Evolutionary conservation across 2,888 invertebrate genomes (phyloP), one percentile per base, ranked within the genome.

Genomic region (Asteroscopus sphinx): DNA sequence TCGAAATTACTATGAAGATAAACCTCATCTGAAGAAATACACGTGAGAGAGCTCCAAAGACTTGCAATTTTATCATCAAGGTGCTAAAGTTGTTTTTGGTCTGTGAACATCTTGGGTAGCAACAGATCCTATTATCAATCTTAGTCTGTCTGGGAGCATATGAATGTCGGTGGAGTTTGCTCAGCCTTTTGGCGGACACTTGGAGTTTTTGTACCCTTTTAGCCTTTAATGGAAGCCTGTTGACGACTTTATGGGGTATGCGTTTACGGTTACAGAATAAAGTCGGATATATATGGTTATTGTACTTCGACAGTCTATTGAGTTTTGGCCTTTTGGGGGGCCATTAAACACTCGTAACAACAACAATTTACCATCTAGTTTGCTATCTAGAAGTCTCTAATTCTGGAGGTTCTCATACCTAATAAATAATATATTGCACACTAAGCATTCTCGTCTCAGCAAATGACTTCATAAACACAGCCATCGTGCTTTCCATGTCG

Each of bases 101-200:
- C 36, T 72, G 78, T 35, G 26, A 3, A 48, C 41, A 44, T 47
- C 56, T 73, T 52, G 81, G 76, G 71, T 86, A 82, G 85, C 82
- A 85, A 85, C 83, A 80, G 76, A 73, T 68, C 67, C 55, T 76
- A 71, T 76, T 81, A 85, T 84, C 82, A 85, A 83, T 83, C 81
- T 77, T 73, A 46, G 75, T 62, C 68, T 76, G 78, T 80, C 79
- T 80, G 76, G 59, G 65, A 67, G 73, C 76, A 69, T 79, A 77
- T 76, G 80, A 73, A 71, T 78, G 77, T 79, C 78, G 80, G 73
- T 66, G 68, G 70, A 80, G 79, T 81, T 81, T 80, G 81, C 79
- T 78, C 77, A 76, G 78, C 76, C 80, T 82, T 86, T 84, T 80
- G 77, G 77, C 74, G 74, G 76, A 74, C 68, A 73, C 63, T 72